Base-by-base conservation (phyloP, 2,797 vertebrate genomes). In the Bufotes viridis region DNA sequence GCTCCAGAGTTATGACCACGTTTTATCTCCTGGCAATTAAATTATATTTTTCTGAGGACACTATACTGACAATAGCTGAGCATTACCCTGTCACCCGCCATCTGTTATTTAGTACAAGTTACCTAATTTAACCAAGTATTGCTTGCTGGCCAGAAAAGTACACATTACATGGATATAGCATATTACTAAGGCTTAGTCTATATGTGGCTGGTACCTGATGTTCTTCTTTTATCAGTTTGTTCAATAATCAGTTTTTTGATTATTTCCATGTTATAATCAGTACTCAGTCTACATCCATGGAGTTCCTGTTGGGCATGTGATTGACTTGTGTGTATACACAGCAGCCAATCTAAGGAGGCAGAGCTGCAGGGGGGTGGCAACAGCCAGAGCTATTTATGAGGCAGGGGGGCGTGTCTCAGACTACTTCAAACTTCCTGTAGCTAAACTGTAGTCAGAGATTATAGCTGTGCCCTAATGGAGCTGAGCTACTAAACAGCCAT, bases 11-110 rank as follows among this genome's bases (percentile, higher is more conserved):
- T 76, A 49, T 85, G 60, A 18, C 58, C 57, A 65, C 58, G 26
- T 78, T 85, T 76, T 24, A 53, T 85, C 72, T 85, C 60, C 60
- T 76, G 34, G 72, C 65, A 82, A 83, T 70, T 78, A 65, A 49
- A 24, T 78, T 65, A 67, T 67, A 61, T 63, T 76, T 65, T 49
- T 57, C 34, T 53, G 22, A 24, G 34, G 22, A 76, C 61, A 76
- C 24, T 51, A 42, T 14, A 61, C n/a, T 26, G 60, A 78, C 58
- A 85, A 85, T 63, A 76, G 53, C 57, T 49, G 10, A 18, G 57
- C 22, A 80, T 60, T 61, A 74, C 12, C 42, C 7, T 9, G 9
- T 8, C 60, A 7, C 22, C 20, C 13, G 22, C 49, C 8, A 53
- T 72, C 1, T 58, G 51, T 72, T 51, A 63, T 83, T 70, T 55